Conservation (phyloP, 1,140 invertebrate genomes). For the Hypothenemus hampei region DNA sequence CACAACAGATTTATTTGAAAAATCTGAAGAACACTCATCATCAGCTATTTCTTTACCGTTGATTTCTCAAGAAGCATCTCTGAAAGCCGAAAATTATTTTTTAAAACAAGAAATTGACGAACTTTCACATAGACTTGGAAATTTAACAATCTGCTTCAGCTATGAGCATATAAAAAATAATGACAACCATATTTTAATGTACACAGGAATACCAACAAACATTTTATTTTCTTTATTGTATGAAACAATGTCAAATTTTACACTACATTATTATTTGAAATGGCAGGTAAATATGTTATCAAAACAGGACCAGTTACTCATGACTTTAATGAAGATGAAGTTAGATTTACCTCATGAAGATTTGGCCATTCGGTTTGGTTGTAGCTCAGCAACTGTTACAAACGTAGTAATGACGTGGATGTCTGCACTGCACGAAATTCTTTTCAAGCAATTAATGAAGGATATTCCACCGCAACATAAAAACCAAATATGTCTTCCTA, state of each 20-base stretch:
- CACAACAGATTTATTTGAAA: neutral
- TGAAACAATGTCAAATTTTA: slow-evolving; percentile 16
- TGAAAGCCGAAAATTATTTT: slow-evolving; percentile 25
- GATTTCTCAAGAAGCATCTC: slow-evolving; percentile 12
- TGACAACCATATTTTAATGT: slow-evolving; percentile 23
- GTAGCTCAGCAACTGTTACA: slow-evolving; percentile 19
- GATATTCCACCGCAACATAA: slow-evolving; percentile 26
- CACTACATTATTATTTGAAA: slow-evolving; percentile 27
- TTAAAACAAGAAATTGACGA: slow-evolving; percentile 16
- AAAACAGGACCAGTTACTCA: slow-evolving; percentile 31
- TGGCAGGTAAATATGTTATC: slow-evolving; percentile 26
- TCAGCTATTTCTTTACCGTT: neutral
- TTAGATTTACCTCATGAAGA: slow-evolving; percentile 28
- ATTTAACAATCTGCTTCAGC: slow-evolving; percentile 15
- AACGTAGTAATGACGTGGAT: slow-evolving; percentile 10
- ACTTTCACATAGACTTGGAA: slow-evolving; percentile 9
- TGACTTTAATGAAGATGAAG: slow-evolving; percentile 33
- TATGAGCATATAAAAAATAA: slow-evolving; percentile 24
- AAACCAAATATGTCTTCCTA: slow-evolving; percentile 27
- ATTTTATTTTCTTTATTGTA: slow-evolving; percentile 19
- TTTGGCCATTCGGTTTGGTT: no score
- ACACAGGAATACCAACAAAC: slow-evolving; percentile 29
- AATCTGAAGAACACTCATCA: neutral
- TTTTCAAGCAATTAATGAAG: slow-evolving; percentile 30
- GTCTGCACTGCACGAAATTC: slow-evolving; percentile 25